phyloP scores from a whole-genome alignment of 1,140 invertebrate species.

The Thalassaphorura encarpata region DNA sequence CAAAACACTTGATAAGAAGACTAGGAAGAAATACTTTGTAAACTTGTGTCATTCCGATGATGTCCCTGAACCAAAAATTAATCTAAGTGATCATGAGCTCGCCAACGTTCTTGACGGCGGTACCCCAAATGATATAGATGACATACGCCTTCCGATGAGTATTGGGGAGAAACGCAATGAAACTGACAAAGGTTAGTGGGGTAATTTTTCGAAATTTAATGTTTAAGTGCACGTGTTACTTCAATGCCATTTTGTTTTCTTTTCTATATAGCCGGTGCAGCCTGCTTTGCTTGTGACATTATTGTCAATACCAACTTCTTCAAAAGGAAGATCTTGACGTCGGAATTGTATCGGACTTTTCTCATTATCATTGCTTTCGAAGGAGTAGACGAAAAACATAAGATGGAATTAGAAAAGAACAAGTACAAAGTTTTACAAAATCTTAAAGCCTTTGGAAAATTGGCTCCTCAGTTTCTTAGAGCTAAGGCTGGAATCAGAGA shows the following conservation, averaged over 20 bases:
- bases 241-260: constrained; percentile 19
- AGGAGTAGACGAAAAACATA: constrained; percentile 62
- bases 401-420: constrained; percentile 48
- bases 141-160: constrained; percentile 75
- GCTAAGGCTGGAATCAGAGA: constrained; percentile 5
- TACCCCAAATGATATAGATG: constrained; percentile 49
- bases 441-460: constrained; percentile 22
- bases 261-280: constrained; percentile 45
- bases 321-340: constrained; percentile 50
- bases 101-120: constrained; percentile 19
- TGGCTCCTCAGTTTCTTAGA: constrained; percentile 22
- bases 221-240: neutral
- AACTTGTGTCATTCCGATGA: constrained; percentile 65
- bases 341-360: constrained; percentile 59
- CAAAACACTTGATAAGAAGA: constrained; percentile 58
- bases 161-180: constrained; percentile 68
- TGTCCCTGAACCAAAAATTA: constrained; percentile 60
- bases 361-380: constrained; percentile 63
- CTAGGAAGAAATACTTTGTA: constrained; percentile 62
- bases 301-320: constrained; percentile 63
- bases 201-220: neutral
- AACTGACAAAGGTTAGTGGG: constrained; percentile 55
- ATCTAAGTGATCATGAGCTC: constrained; percentile 66
- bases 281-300: constrained; percentile 62
- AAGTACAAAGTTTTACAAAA: constrained; percentile 21